Evolutionary conservation across 2,797 vertebrate species (phyloP).

Genomic region (Xenops minutus): DNA sequence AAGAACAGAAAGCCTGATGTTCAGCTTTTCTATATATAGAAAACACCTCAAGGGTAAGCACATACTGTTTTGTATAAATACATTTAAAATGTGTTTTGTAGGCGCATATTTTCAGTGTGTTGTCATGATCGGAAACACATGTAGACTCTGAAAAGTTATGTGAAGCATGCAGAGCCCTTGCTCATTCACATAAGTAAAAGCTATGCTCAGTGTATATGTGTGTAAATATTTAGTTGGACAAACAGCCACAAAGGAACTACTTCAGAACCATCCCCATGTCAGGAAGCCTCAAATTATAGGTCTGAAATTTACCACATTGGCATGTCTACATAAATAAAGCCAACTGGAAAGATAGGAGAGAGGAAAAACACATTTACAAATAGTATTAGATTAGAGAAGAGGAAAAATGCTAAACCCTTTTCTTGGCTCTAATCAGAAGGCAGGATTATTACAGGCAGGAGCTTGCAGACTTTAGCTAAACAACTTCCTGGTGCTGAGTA

Average conservation of each 20-base stretch:
- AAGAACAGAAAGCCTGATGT: slow-evolving; percentile 35
- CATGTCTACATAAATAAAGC: slow-evolving; percentile 69
- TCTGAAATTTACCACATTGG: slow-evolving; percentile 64
- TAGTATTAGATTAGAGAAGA: slow-evolving; percentile 38
- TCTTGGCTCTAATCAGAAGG: slow-evolving; percentile 30
- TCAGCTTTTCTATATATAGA: slow-evolving; percentile 66
- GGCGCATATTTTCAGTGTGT: slow-evolving; percentile 66
- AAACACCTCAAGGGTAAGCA: slow-evolving; percentile 46
- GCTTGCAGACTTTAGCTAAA: slow-evolving; percentile 24
- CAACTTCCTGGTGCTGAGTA: neutral
- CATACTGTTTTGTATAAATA: slow-evolving; percentile 59
- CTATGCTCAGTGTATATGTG: neutral
- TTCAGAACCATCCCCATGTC: slow-evolving; percentile 60
- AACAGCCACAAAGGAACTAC: slow-evolving; percentile 51
- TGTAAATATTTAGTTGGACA: slow-evolving; percentile 72
- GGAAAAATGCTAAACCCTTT: slow-evolving; percentile 23
- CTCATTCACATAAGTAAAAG: slow-evolving; percentile 43
- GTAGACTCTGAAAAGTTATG: slow-evolving; percentile 63
- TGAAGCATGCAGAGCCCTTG: slow-evolving; percentile 54
- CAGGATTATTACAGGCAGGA: slow-evolving; percentile 54
- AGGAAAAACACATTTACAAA: slow-evolving; percentile 49
- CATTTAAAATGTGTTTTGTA: slow-evolving; percentile 64
- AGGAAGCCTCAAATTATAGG: slow-evolving; percentile 77
- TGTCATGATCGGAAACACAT: slow-evolving; percentile 75
- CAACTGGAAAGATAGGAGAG: slow-evolving; percentile 55